Percentiles rank a stretch among this genome's conserved stretches.
Conservation (phyloP, 2,888 invertebrate genomes). For the Tanypteryx hageni region DNA sequence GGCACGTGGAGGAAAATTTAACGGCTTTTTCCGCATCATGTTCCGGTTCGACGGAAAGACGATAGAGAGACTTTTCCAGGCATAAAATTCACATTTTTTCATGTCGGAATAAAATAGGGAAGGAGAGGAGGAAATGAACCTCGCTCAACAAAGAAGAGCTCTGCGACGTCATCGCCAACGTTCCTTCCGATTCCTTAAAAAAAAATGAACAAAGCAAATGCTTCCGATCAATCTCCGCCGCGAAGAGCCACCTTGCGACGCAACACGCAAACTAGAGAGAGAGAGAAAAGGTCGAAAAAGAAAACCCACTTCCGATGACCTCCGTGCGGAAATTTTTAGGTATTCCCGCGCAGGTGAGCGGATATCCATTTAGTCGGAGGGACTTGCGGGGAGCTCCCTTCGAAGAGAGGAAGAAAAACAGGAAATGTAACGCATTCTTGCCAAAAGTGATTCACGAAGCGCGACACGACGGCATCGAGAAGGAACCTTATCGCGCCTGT, state of each 20-base stretch:
- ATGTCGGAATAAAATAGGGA: too few species aligned
- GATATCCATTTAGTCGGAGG: background rate
- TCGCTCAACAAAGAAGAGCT: too few species aligned
- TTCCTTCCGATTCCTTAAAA: background rate
- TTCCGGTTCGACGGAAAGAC: too few species aligned
- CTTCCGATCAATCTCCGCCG: background rate
- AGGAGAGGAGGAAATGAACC: too few species aligned
- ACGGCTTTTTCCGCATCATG: too few species aligned
- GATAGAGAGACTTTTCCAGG: too few species aligned
- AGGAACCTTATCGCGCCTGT: too few species aligned
- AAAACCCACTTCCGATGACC: background rate
- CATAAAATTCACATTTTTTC: too few species aligned
- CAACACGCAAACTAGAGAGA: background rate
- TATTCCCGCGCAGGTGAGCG: conserved; percentile 21
- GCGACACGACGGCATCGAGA: too few species aligned
- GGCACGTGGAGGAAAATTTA: too few species aligned
- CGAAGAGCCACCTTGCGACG: background rate
- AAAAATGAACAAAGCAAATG: background rate
- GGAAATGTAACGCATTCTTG: background rate
- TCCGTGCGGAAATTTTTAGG: conserved; percentile 6
- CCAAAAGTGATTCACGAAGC: too few species aligned
- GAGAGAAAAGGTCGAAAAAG: background rate
- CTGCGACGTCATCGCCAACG: background rate
- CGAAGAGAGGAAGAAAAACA: background rate
- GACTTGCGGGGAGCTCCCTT: background rate